phyloP scores from a whole-genome alignment of 2,113 vertebrate species.

The Rhinoderma darwinii region DNA sequence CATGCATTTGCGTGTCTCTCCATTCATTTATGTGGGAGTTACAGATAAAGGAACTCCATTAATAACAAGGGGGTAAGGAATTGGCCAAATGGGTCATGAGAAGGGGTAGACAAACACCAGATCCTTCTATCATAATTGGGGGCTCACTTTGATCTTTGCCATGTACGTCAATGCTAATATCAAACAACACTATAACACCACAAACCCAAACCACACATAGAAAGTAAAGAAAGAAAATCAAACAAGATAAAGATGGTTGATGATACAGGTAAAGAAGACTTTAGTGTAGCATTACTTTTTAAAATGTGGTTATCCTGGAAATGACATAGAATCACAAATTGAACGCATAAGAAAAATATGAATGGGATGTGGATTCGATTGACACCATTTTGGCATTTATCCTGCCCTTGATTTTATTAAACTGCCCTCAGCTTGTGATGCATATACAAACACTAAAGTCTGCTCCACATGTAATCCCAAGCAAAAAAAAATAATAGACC shows the following conservation, averaged over 20 bases:
- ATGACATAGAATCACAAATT: too few relatives aligned
- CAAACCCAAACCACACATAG: not conserved
- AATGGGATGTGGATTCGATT: not conserved
- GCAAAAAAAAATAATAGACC: not conserved
- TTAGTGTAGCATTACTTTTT: not conserved
- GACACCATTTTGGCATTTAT: not conserved
- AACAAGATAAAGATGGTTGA: not conserved
- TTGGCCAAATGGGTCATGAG: not conserved
- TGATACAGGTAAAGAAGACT: not conserved
- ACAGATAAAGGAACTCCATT: too few relatives aligned
- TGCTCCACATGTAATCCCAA: not conserved
- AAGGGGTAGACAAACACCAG: not conserved
- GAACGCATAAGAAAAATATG: not conserved
- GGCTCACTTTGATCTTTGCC: not conserved
- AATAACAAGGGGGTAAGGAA: too few relatives aligned
- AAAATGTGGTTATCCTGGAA: not conserved
- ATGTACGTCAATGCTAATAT: not conserved
- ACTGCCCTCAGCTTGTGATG: not conserved
- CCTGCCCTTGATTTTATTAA: not conserved
- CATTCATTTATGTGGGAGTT: too few relatives aligned
- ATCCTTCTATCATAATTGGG: not conserved
- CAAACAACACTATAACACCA: not conserved
- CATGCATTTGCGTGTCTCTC: too few relatives aligned
- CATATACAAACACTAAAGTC: constrained; percentile 1
- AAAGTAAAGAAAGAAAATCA: not conserved